Conservation (phyloP, 2,113 vertebrate genomes). For the Scolopax mira region DNA sequence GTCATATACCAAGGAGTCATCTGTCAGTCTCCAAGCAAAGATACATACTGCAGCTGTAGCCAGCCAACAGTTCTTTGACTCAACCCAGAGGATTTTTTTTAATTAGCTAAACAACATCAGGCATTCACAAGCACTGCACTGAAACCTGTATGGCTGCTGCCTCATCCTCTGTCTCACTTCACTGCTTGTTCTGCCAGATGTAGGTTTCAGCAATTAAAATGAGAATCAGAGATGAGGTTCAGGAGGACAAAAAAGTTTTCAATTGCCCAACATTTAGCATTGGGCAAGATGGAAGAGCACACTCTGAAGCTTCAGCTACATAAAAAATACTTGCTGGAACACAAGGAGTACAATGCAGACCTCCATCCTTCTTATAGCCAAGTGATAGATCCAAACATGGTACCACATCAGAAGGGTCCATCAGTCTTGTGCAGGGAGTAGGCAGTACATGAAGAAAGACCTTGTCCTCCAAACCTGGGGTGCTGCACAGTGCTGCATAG, state of each 20-base stretch:
- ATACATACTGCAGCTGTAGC: fast-evolving
- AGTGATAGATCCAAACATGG: fast-evolving
- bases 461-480: not conserved
- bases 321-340: not conserved
- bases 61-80: not conserved
- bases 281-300: not conserved
- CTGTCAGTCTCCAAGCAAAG: not conserved
- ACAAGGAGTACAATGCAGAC: fast-evolving
- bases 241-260: not conserved
- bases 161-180: fast-evolving
- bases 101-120: not conserved
- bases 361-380: not conserved
- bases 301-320: not conserved
- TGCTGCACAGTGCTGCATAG: not conserved
- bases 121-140: not conserved
- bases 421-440: not conserved
- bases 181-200: not conserved
- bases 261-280: not conserved
- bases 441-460: not conserved
- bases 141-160: not conserved
- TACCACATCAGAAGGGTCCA: not conserved
- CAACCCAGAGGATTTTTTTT: not conserved
- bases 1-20: not conserved
- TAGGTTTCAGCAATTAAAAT: not conserved
- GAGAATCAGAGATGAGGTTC: not conserved